phyloP scores from a whole-genome alignment of 2,113 vertebrate genomes.

The Poecilia latipinna region DNA sequence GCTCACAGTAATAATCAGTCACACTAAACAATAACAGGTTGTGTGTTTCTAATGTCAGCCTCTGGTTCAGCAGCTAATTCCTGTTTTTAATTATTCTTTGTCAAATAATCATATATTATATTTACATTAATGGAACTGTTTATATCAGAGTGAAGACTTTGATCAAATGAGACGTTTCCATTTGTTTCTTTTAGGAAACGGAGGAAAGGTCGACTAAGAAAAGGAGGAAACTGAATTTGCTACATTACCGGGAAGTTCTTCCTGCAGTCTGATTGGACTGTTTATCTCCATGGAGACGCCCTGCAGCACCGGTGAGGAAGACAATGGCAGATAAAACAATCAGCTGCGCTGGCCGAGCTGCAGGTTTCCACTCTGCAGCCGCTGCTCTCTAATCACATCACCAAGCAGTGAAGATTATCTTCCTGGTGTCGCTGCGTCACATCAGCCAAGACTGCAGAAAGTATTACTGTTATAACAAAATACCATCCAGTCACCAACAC shows the following conservation, averaged over 20 bases:
- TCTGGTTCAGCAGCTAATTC: too few species aligned
- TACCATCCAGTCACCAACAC: background rate
- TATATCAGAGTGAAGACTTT: background rate
- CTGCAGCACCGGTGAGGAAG: background rate
- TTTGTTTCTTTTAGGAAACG: slow-evolving; percentile 1
- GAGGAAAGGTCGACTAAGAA: background rate
- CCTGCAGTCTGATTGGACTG: slow-evolving; percentile 23
- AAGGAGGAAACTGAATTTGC: slow-evolving; percentile 10
- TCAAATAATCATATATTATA: too few species aligned
- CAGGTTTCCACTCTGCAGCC: slow-evolving; percentile 10
- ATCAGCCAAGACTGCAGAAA: too few species aligned
- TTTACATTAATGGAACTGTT: too few species aligned
- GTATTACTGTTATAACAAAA: background rate
- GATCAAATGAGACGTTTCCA: background rate
- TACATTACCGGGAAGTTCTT: slow-evolving; percentile 17
- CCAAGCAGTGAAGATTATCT: background rate
- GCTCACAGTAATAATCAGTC: too few species aligned
- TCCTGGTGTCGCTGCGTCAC: too few species aligned
- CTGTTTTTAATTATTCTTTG: too few species aligned
- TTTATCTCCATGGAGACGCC: background rate
- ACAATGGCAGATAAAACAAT: slow-evolving; percentile 4
- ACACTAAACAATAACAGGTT: too few species aligned
- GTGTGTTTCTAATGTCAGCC: too few species aligned
- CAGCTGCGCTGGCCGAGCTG: background rate
- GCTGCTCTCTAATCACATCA: background rate